A percentile compares a stretch with the other conserved stretches of the same genome.
These are phyloP conservation scores for Chaetops frenatus DNA, from an alignment of 2,113 vertebrate species.

Conservation along the genomic window DNA sequence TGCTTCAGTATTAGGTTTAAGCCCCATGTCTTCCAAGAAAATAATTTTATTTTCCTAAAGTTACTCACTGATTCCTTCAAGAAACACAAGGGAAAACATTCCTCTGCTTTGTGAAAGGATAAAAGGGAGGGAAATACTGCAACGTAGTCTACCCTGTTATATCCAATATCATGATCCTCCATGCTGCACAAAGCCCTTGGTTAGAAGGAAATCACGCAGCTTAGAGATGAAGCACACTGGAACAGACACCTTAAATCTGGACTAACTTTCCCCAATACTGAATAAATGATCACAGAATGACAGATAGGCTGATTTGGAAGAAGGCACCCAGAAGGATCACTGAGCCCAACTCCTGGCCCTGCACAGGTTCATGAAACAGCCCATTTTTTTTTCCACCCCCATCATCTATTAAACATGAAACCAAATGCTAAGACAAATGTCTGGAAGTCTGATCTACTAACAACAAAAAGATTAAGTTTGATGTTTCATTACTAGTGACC, in stretches of 20 bases:
- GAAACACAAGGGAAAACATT: background rate
- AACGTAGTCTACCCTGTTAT: background rate
- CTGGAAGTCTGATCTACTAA: constrained; percentile 11
- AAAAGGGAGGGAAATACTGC: background rate
- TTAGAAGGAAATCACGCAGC: constrained; percentile 11
- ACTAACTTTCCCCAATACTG: background rate
- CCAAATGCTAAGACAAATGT: background rate
- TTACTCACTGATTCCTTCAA: constrained; percentile 28
- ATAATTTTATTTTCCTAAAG: constrained; percentile 38
- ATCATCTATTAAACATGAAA: background rate
- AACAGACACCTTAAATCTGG: constrained; percentile 22
- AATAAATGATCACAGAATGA: background rate
- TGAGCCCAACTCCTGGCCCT: background rate
- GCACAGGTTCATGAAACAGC: background rate
- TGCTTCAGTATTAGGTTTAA: constrained; percentile 56
- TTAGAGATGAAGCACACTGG: constrained; percentile 2
- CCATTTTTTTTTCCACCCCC: fast-evolving
- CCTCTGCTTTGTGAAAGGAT: constrained; percentile 9
- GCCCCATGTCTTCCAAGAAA: background rate
- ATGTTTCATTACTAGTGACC: background rate
- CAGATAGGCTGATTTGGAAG: background rate
- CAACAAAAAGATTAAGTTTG: background rate
- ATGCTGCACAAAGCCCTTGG: constrained; percentile 19
- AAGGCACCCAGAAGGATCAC: background rate
- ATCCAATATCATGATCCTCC: background rate